Conservation (phyloP, 2,888 invertebrate species). For the Chalcosyrphus nemorum region DNA sequence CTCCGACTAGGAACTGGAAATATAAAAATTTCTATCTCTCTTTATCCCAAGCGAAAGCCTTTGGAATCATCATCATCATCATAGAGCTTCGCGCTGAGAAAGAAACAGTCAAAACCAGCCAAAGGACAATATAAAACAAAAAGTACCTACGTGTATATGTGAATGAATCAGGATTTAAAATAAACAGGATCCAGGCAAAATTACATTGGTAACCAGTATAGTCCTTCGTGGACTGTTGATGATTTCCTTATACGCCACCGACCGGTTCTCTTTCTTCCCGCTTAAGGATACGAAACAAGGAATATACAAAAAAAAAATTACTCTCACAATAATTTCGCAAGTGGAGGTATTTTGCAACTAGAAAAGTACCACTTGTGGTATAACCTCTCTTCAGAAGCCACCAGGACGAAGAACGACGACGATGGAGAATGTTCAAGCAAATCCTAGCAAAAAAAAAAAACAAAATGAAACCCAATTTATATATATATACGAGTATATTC, state of each 20-base stretch:
- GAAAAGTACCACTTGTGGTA: conserved; percentile 65
- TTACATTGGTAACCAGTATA: conserved; percentile 41
- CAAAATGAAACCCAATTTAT: conserved; percentile 53
- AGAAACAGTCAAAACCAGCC: conserved; percentile 13
- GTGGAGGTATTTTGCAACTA: conserved; percentile 64
- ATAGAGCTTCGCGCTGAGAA: background rate
- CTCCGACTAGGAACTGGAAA: conserved; percentile 5
- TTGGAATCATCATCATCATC: conserved; percentile 35
- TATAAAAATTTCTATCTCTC: conserved; percentile 14
- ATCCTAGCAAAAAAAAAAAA: background rate
- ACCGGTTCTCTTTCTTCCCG: too few relatives aligned
- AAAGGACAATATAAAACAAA: conserved; percentile 2
- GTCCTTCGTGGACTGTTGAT: conserved; percentile 42
- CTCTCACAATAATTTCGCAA: conserved; percentile 65
- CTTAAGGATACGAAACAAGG: background rate
- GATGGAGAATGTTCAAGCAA: background rate
- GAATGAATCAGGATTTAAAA: conserved; percentile 37
- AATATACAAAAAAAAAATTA: conserved; percentile 39
- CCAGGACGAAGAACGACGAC: background rate
- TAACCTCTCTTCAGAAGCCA: conserved; percentile 34
- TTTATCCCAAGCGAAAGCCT: conserved; percentile 14
- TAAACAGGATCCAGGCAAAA: conserved; percentile 54
- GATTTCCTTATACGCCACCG: conserved; percentile 24
- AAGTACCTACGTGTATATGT: conserved; percentile 9
- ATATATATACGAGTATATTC: conserved; percentile 29